Conservation (phyloP, 1,140 invertebrate species). For the Zeugodacus cucurbitae region DNA sequence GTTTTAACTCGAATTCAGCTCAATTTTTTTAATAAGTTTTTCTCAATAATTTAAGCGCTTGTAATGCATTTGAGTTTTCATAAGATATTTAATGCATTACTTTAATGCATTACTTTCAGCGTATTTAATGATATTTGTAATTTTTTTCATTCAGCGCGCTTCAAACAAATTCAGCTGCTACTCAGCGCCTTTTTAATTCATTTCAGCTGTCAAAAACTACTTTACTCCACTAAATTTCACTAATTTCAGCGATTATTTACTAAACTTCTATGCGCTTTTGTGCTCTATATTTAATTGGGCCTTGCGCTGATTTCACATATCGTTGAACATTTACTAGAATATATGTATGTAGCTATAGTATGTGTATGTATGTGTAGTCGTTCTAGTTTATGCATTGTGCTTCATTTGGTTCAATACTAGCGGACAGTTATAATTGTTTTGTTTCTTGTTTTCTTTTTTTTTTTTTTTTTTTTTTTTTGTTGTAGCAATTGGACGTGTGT, state of each 20-base stretch:
- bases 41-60: background rate
- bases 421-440: constrained; percentile 9
- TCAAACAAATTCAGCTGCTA: background rate
- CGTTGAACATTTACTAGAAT: background rate
- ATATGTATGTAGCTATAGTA: too few relatives aligned
- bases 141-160: background rate
- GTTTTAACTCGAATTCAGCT: background rate
- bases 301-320: constrained; percentile 2
- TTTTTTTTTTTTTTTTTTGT: background rate
- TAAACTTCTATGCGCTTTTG: background rate
- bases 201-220: too few relatives aligned
- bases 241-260: background rate
- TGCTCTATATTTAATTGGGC: background rate
- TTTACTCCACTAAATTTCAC: too few relatives aligned
- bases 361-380: background rate
- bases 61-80: too few relatives aligned
- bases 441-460: too few relatives aligned
- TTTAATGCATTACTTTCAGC: background rate
- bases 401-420: background rate
- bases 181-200: background rate
- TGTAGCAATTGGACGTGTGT: background rate
- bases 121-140: background rate
- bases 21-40: background rate
- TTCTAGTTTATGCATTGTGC: background rate
- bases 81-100: background rate